Evolutionary conservation across 2,113 vertebrate genomes (phyloP).

Genomic region (Apodemus sylvaticus): DNA sequence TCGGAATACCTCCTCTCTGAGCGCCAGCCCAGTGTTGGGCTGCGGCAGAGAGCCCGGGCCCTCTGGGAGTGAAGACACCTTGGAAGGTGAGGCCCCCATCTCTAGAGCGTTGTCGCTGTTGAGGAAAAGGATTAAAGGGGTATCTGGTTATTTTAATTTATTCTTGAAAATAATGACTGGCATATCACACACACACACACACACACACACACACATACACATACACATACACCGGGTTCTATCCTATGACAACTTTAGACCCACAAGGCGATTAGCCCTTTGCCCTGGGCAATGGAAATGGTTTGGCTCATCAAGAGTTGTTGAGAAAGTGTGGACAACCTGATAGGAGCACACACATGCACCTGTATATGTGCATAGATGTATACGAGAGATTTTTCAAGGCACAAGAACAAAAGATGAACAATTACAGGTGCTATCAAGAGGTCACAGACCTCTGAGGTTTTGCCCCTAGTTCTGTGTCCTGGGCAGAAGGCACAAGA

Average conservation of each 20-base stretch:
- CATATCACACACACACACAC: neutral
- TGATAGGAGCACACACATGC: neutral
- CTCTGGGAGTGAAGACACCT: conserved; percentile 48
- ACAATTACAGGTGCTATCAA: neutral
- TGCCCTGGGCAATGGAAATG: conserved; percentile 17
- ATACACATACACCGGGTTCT: neutral
- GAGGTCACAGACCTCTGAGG: neutral
- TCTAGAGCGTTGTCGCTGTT: conserved; percentile 43
- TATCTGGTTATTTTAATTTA: conserved; percentile 57
- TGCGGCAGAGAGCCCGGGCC: conserved; percentile 21
- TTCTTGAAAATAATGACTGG: neutral
- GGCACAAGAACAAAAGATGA: neutral
- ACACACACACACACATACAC: neutral
- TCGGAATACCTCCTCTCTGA: conserved; percentile 71
- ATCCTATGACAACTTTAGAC: neutral
- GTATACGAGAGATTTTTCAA: neutral
- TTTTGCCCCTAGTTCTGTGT: neutral
- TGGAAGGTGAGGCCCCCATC: conserved; percentile 41
- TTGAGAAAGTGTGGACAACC: neutral
- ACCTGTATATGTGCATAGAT: no score
- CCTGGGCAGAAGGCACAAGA: neutral
- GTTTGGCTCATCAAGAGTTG: neutral
- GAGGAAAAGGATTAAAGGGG: conserved; percentile 47
- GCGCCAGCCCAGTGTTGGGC: conserved; percentile 49
- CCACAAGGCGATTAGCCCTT: neutral